phyloP scores from a whole-genome alignment of 2,888 invertebrate genomes.

The Calameuta filiformis region DNA sequence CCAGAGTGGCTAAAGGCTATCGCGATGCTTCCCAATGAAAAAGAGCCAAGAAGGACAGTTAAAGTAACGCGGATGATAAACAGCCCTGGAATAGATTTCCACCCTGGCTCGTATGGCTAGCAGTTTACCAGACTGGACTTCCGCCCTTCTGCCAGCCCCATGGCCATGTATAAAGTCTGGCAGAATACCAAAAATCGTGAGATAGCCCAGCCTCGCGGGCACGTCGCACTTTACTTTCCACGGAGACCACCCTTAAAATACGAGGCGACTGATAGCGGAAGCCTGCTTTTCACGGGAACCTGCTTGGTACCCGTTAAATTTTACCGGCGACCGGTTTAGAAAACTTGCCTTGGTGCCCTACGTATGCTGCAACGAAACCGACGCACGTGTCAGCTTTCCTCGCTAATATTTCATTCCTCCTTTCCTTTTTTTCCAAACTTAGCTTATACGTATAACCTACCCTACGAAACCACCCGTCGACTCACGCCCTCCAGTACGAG shows the following conservation, averaged over 20 bases:
- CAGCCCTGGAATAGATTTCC: slow-evolving; percentile 47
- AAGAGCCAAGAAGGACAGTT: slow-evolving; percentile 40
- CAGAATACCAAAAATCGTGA: slow-evolving; percentile 24
- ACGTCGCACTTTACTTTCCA: background rate
- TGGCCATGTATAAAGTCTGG: slow-evolving; percentile 22
- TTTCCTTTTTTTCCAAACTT: background rate
- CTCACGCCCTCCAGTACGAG: background rate
- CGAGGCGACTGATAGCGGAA: background rate
- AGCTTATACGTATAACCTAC: background rate
- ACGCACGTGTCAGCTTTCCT: background rate
- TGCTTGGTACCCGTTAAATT: background rate
- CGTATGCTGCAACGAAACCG: background rate
- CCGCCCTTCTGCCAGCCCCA: slow-evolving; percentile 38
- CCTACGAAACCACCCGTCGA: background rate
- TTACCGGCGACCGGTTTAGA: background rate
- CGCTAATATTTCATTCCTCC: background rate
- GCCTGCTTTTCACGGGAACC: background rate
- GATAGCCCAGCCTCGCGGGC: background rate
- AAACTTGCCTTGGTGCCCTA: background rate
- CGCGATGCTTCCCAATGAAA: slow-evolving; percentile 28
- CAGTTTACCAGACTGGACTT: slow-evolving; percentile 53
- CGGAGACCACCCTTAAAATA: background rate
- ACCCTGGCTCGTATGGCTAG: slow-evolving; percentile 3
- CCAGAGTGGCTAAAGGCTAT: background rate
- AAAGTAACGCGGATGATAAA: slow-evolving; percentile 51